A percentile compares a stretch with the other conserved stretches of the same genome.
These are phyloP conservation scores for Prionailurus bengalensis DNA, from an alignment of 2,113 vertebrate genomes.

Conservation along the genomic window DNA sequence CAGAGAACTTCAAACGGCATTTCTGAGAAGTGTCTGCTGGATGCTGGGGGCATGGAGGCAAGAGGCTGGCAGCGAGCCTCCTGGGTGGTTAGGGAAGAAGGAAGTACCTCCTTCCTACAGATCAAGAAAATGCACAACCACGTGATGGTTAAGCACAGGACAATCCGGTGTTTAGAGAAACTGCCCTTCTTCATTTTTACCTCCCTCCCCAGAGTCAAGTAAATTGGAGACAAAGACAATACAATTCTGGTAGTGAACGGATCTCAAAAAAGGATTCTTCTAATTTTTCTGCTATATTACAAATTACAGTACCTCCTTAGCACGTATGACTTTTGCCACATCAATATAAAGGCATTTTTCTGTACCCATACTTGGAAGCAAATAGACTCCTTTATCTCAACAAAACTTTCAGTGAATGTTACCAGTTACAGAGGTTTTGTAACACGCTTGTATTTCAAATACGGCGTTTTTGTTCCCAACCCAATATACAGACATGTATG, in stretches of 20 bases:
- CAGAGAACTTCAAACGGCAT: conserved; percentile 61
- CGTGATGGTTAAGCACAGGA: background rate
- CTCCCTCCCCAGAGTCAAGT: background rate
- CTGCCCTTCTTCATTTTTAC: background rate
- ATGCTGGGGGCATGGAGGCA: conserved; percentile 46
- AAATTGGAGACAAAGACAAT: background rate
- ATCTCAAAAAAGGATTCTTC: background rate
- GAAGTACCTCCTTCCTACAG: background rate
- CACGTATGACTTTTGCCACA: conserved; percentile 41
- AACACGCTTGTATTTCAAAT: conserved; percentile 59
- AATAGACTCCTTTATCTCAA: background rate
- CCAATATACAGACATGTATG: background rate
- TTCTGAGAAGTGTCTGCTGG: conserved; percentile 49
- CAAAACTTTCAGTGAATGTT: conserved; percentile 30
- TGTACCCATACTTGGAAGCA: background rate
- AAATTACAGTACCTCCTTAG: background rate
- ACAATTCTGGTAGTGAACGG: conserved; percentile 18
- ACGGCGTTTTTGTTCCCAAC: conserved; percentile 39
- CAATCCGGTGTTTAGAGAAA: background rate
- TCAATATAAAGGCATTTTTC: background rate
- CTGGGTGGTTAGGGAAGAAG: background rate
- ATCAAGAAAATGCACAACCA: background rate
- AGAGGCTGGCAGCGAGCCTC: background rate
- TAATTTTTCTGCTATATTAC: background rate
- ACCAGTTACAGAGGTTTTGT: background rate